Evolutionary conservation across 1,140 invertebrate species (phyloP).

Genomic region (Trinorchestia longiramus): DNA sequence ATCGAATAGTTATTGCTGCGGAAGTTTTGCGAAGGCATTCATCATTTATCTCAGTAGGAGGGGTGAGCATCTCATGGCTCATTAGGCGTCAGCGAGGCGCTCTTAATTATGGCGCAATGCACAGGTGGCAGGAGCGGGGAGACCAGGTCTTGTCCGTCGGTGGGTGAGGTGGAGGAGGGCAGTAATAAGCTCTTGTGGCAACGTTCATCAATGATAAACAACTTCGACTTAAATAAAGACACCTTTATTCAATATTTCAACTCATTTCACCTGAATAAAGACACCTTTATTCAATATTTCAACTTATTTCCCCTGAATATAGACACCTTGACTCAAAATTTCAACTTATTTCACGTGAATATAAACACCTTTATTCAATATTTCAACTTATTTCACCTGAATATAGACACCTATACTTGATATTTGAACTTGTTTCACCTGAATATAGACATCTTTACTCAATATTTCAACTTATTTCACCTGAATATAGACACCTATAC

Average conservation of each 20-base stretch:
- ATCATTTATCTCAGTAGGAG: constrained; percentile 31
- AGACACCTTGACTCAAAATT: too few species aligned
- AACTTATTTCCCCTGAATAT: too few species aligned
- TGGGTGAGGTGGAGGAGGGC: not conserved
- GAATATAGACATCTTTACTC: too few species aligned
- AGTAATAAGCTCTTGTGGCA: not conserved
- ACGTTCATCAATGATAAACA: not conserved
- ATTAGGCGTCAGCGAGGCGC: constrained; percentile 36
- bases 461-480: too few species aligned
- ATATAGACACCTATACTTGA: not conserved
- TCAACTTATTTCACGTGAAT: too few species aligned
- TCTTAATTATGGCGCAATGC: constrained; percentile 25
- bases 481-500: not conserved
- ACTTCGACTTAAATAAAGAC: not conserved
- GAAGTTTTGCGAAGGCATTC: not conserved
- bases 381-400: too few species aligned
- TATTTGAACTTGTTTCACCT: not conserved
- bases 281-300: too few species aligned
- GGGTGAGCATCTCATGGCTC: constrained; percentile 37
- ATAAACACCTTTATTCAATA: too few species aligned
- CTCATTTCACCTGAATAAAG: too few species aligned
- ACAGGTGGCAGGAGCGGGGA: constrained; percentile 10
- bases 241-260: too few species aligned
- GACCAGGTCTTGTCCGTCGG: not conserved
- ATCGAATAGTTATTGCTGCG: not conserved